Percentiles rank a stretch among this genome's conserved stretches.
phyloP scores from a whole-genome alignment of 1,140 invertebrate species.

The Cydia strobilella region DNA sequence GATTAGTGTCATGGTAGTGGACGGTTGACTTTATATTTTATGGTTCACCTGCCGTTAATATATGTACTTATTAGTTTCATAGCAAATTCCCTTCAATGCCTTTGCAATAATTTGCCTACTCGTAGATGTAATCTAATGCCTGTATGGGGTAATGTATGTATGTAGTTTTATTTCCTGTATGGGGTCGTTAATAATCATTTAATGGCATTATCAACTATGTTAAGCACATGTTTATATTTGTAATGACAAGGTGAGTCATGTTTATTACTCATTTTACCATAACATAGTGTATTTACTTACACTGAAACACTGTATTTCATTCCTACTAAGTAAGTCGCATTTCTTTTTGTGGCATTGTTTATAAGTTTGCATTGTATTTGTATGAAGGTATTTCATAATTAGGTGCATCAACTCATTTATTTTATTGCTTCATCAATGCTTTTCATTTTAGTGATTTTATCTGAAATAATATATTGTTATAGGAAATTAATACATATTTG shows the following conservation, averaged over 20 bases:
- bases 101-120: constrained; percentile 27
- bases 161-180: no score
- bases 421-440: background rate
- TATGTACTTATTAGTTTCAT: constrained; percentile 23
- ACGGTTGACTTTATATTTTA: constrained; percentile 36
- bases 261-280: background rate
- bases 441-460: background rate
- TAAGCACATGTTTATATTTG: constrained; percentile 22
- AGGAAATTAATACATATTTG: no score
- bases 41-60: constrained; percentile 35
- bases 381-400: background rate
- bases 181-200: constrained; percentile 6
- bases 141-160: no score
- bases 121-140: constrained; percentile 16
- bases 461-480: no score
- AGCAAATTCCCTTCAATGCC: constrained; percentile 11
- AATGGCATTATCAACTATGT: constrained; percentile 30
- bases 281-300: background rate
- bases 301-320: background rate
- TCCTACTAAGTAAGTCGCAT: background rate
- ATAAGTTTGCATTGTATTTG: background rate
- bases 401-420: background rate
- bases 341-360: background rate
- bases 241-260: constrained; percentile 12
- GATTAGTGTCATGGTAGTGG: constrained; percentile 46